Evolutionary conservation across 2,113 vertebrate species (phyloP).

Genomic region (Coturnix japonica): DNA sequence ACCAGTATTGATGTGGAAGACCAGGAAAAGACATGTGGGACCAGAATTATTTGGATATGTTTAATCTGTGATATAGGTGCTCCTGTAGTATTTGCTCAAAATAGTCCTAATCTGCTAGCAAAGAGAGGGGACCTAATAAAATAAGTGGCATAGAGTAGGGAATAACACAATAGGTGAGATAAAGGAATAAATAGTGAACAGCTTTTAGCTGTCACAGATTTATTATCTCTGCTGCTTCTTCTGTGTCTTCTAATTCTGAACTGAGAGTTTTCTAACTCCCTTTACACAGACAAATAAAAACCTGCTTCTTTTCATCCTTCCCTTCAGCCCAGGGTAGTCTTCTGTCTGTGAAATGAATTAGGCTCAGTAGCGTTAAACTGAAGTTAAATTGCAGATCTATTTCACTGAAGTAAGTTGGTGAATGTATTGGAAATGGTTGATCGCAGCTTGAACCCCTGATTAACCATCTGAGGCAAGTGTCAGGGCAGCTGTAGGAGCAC

Average conservation of each 20-base stretch:
- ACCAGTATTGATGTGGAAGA: background rate
- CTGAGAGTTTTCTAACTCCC: background rate
- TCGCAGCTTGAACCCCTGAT: too few species aligned
- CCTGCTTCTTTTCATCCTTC: background rate
- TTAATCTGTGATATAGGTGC: background rate
- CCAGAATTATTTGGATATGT: background rate
- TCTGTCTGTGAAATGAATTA: background rate
- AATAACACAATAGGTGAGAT: background rate
- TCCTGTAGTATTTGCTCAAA: background rate
- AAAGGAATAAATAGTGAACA: background rate
- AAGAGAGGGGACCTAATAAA: background rate
- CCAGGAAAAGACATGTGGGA: background rate
- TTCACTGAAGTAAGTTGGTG: background rate
- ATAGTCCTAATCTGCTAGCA: background rate
- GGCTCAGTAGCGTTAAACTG: background rate
- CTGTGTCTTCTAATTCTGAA: background rate
- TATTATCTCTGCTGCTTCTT: background rate
- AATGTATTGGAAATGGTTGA: too few species aligned
- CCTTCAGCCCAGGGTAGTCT: background rate
- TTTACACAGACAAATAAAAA: background rate
- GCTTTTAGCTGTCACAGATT: background rate
- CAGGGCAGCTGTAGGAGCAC: too few species aligned
- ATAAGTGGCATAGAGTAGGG: background rate
- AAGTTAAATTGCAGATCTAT: background rate
- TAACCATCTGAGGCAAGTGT: too few species aligned